Evolutionary conservation across 1,140 invertebrate genomes (phyloP).

Genomic region (Wiebesia pumilae): DNA sequence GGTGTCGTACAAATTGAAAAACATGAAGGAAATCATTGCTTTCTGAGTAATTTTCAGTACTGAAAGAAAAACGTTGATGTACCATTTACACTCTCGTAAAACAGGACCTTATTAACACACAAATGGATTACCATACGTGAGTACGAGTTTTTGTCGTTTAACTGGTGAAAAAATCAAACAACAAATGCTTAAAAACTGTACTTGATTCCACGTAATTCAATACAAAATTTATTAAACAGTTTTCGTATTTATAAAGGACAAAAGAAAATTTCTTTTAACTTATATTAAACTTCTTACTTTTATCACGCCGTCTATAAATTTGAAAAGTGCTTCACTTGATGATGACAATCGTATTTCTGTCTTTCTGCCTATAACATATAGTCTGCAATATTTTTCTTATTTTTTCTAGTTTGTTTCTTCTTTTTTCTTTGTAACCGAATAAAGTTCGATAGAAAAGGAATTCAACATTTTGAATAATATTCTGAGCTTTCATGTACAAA

Average conservation of each 20-base stretch:
- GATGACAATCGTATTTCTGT: too few species aligned
- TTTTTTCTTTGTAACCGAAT: too few species aligned
- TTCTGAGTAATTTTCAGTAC: neutral
- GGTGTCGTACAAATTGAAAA: neutral
- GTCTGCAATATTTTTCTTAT: too few species aligned
- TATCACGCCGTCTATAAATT: neutral
- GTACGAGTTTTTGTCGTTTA: neutral
- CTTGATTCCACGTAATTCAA: neutral
- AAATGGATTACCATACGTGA: slow-evolving; percentile 37
- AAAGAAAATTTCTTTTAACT: neutral
- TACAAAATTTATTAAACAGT: neutral
- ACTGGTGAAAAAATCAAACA: neutral
- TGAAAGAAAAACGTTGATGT: too few species aligned
- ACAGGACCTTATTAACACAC: neutral
- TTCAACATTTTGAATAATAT: too few species aligned
- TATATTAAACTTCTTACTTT: neutral
- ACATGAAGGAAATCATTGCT: neutral
- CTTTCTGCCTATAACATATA: too few species aligned
- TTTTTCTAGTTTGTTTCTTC: too few species aligned
- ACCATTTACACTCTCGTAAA: neutral
- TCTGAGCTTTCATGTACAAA: too few species aligned
- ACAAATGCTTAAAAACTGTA: neutral
- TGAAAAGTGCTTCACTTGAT: neutral
- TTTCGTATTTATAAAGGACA: neutral
- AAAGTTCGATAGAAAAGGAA: too few species aligned